These are phyloP conservation scores for Synodontis membranacea DNA, from an alignment of 2,113 vertebrate genomes.

Conservation along the genomic window DNA sequence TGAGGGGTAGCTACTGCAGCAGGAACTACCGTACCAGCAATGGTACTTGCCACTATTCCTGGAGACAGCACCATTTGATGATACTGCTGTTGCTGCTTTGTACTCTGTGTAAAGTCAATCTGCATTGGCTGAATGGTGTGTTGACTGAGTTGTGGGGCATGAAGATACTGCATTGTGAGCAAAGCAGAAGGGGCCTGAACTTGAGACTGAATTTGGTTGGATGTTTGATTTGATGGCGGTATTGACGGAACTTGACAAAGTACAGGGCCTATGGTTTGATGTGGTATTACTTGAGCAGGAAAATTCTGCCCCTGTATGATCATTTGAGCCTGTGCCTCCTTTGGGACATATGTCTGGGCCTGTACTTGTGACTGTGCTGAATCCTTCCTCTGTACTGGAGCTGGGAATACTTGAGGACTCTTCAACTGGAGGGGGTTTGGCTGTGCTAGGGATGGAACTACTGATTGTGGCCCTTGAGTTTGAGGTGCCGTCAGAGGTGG, in stretches of 20 bases:
- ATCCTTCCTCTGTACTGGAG: constrained; percentile 56
- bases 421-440: constrained; percentile 53
- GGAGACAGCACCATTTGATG: constrained; percentile 64
- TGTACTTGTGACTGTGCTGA: constrained; percentile 60
- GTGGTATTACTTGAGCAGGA: constrained; percentile 50
- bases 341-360: constrained; percentile 53
- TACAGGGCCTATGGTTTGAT: constrained; percentile 51
- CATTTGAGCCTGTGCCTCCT: constrained; percentile 41
- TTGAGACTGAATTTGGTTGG: constrained; percentile 57
- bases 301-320: constrained; percentile 56
- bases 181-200: constrained; percentile 52
- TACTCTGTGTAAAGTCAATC: constrained; percentile 59
- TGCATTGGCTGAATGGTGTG: constrained; percentile 61
- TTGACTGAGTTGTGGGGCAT: constrained; percentile 57
- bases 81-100: constrained; percentile 62
- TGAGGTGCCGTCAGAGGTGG: constrained; percentile 35
- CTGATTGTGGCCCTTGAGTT: constrained; percentile 34
- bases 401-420: constrained; percentile 55
- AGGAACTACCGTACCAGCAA: constrained; percentile 51
- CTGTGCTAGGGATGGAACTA: constrained; percentile 58
- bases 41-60: constrained; percentile 46
- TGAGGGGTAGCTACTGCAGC: constrained; percentile 45
- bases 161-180: constrained; percentile 59
- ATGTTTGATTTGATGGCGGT: constrained; percentile 55
- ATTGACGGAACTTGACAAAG: constrained; percentile 57